Base-by-base conservation (phyloP, 2,888 invertebrate species). In the Phymatocera aterrima region DNA sequence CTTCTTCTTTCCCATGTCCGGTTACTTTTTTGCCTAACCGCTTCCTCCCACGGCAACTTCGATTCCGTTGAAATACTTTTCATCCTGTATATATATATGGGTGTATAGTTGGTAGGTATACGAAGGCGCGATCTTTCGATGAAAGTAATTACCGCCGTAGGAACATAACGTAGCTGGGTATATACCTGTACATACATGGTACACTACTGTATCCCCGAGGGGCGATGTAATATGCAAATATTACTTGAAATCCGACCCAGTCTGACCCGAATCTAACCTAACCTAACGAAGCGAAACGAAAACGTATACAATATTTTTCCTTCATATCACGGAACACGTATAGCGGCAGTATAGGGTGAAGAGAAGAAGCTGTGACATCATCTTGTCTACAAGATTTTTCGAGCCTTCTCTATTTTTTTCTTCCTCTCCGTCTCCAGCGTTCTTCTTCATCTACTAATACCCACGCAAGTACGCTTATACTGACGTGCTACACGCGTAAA, bases 381-480 rank as follows among this genome's bases (percentile, higher is more conserved):
- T 77, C 77, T 77, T 83, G 84, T 83, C 85, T 83, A 80, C 84
- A 82, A 81, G 81, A 72, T 83, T 82, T 82, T 83, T 60, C 8
- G 1, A 80, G 80, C 81, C 80, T 80, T 82, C 79, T 78, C 81
- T 82, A 80, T 83, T 83, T 81, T 60, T 60, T n/a, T 31, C 34
- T 61, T 61, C 18, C 3, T 64, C 28, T 68, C 46, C 1, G 12
- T 46, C 28, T 46, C 2, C n/a, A n/a, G n/a, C n/a, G n/a, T 57
- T 28, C 57, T 57, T 51, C 21, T 21, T 21, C 15, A n/a, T n/a
- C n/a, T n/a, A n/a, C n/a, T n/a, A n/a, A n/a, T n/a, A n/a, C n/a
- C n/a, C n/a, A n/a, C n/a, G n/a, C n/a, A n/a, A n/a, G n/a, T n/a
- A n/a, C n/a, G n/a, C n/a, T n/a, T n/a, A n/a, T n/a, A n/a, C n/a